phyloP scores from a whole-genome alignment of 1,140 invertebrate species.

The Rhynchophorus ferrugineus region DNA sequence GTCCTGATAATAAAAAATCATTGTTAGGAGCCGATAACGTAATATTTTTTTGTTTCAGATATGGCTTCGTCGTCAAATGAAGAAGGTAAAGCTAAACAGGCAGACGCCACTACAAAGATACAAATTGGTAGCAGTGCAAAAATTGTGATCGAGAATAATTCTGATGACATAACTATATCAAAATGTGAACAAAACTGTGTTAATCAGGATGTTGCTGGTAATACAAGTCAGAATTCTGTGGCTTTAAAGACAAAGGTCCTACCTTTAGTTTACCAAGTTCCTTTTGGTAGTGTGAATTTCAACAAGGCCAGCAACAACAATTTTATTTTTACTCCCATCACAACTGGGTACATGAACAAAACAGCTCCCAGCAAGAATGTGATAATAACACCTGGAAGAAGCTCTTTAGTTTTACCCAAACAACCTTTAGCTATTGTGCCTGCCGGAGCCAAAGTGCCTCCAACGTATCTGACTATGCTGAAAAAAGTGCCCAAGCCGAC shows the following conservation, averaged over 20 bases:
- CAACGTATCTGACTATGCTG: slow-evolving; percentile 35
- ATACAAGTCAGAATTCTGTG: slow-evolving; percentile 9
- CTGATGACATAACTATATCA: slow-evolving; percentile 28
- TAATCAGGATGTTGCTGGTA: slow-evolving; percentile 7
- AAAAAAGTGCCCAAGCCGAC: slow-evolving; percentile 31
- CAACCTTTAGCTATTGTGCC: slow-evolving; percentile 26
- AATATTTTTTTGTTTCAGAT: neutral
- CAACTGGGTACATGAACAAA: neutral
- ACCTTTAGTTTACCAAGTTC: slow-evolving; percentile 36
- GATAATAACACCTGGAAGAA: slow-evolving; percentile 29
- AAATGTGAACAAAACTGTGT: slow-evolving; percentile 17
- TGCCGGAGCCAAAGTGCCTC: slow-evolving; percentile 24
- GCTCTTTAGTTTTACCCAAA: slow-evolving; percentile 32
- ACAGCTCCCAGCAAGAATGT: slow-evolving; percentile 27
- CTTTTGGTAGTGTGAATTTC: slow-evolving; percentile 16
- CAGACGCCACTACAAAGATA: slow-evolving; percentile 16
- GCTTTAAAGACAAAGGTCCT: slow-evolving; percentile 25
- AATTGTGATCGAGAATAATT: slow-evolving; percentile 25
- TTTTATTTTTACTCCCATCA: slow-evolving; percentile 5
- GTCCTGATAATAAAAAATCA: neutral
- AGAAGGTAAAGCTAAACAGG: too few relatives aligned
- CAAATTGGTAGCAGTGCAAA: slow-evolving; percentile 18
- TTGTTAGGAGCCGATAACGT: neutral
- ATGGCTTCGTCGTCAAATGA: too few relatives aligned
- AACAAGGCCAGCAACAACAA: slow-evolving; percentile 26